Base-by-base conservation (phyloP, 2,113 vertebrate species). In the Motacilla tschutschensis region DNA sequence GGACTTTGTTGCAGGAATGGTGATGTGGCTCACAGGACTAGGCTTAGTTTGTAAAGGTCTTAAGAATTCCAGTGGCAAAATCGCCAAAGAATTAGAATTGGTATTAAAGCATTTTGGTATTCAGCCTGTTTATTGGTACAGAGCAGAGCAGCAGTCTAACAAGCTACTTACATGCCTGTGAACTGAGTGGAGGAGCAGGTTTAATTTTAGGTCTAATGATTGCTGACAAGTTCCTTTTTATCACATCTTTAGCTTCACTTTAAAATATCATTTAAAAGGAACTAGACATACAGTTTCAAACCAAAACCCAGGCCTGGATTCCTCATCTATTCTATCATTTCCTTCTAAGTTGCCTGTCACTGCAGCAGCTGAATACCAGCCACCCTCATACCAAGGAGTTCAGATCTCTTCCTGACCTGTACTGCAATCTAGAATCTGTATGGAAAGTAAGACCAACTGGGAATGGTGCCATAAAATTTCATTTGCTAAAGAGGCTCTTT, bases 401-500 rank as follows among this genome's bases (percentile, higher is more conserved):
- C n/a, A 47, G 41, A 59, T 58, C 43, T 60, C 44, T 70, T 80
- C 28, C 58, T 89, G 74, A 81, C 78, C 80, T 79, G 43, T 33
- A 13, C 25, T 73, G 63, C 17, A 0, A 0, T 47, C 76, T 75
- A 89, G 73, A 83, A 89, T 69, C 40, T 64, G 35, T 14, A 66
- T 31, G 43, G 66, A 73, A 62, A 88, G 35, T 31, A 50, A 83
- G 71, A 79, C 43, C 78, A 88, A 6, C 51, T 1, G 19, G 90
- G 86, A 91, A 81, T 3, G 51, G 26, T 66, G 83, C 88, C 88
- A 93, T 73, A 90, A 83, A 66, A 91, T 76, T 62, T 41, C 74
- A 90, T 65, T 91, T 89, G 74, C 66, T 92, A 88, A 73, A 91
- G 66, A 92, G 80, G 71, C 74, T 93, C 73, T 95, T 92, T 86